These are phyloP conservation scores for Teleopsis dalmanni DNA, from an alignment of 1,140 invertebrate species.

Conservation along the genomic window DNA sequence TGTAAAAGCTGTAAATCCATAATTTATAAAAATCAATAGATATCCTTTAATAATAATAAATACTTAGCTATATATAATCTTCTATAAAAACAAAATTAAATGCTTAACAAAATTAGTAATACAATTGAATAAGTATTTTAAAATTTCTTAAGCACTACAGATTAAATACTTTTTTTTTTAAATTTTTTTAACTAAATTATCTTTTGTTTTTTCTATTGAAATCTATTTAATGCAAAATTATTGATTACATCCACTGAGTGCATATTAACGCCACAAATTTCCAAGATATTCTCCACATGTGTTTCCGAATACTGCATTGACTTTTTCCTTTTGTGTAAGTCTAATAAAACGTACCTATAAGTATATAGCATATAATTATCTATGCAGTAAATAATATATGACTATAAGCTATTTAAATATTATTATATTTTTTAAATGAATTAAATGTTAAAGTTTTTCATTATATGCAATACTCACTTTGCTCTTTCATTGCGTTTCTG, in stretches of 20 bases:
- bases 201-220: conserved; percentile 16
- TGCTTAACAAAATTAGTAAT: too few relatives aligned
- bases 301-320: conserved; percentile 28
- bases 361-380: too few relatives aligned
- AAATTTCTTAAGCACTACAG: conserved; percentile 1
- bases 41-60: too few relatives aligned
- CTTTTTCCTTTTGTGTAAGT: conserved; percentile 19
- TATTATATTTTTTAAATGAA: not conserved
- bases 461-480: conserved; percentile 28
- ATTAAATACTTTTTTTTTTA: not conserved
- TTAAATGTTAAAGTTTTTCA: too few relatives aligned
- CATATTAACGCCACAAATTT: conserved; percentile 32
- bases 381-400: too few relatives aligned
- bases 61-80: too few relatives aligned
- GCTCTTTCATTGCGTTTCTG: conserved; percentile 24
- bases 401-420: too few relatives aligned
- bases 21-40: too few relatives aligned
- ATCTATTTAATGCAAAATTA: conserved; percentile 26
- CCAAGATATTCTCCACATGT: conserved; percentile 30
- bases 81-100: too few relatives aligned
- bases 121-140: too few relatives aligned
- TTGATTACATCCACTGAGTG: conserved; percentile 28
- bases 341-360: conserved; percentile 30
- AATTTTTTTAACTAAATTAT: too few relatives aligned
- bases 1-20: too few relatives aligned